Evolutionary conservation across 2,888 invertebrate genomes (phyloP).

Genomic region (Alcis repandata): DNA sequence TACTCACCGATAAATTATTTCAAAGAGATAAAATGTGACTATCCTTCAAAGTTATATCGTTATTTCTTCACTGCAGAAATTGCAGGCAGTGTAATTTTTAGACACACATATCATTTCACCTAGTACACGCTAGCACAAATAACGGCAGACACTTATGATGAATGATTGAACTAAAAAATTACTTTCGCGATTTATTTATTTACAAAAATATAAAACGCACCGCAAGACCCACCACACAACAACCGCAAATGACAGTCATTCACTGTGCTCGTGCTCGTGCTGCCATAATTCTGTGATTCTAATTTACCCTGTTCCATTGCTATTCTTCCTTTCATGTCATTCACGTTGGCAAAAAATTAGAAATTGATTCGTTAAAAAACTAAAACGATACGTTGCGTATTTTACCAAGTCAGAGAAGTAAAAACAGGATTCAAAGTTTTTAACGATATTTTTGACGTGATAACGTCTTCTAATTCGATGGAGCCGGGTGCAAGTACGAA

Average conservation of each 20-base stretch:
- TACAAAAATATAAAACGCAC: slow-evolving; percentile 19
- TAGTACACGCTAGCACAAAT: slow-evolving; percentile 3
- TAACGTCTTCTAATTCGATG: no score
- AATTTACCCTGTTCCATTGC: no score
- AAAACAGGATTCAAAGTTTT: no score
- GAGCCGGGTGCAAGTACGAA: no score
- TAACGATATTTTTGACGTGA: no score
- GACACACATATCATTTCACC: slow-evolving; percentile 13
- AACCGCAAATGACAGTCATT: not conserved
- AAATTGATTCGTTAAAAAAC: no score
- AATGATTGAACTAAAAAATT: slow-evolving; percentile 2
- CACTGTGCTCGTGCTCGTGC: not conserved
- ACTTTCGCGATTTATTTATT: slow-evolving; percentile 18
- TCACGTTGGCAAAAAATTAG: no score
- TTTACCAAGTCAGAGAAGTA: no score
- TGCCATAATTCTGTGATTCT: no score
- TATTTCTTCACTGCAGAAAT: not conserved
- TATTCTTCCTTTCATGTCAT: no score
- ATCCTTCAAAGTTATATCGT: not conserved
- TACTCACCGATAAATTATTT: slow-evolving; percentile 10
- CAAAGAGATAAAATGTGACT: slow-evolving; percentile 8
- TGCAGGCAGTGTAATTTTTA: slow-evolving; percentile 1
- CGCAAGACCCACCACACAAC: not conserved
- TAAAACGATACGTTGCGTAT: no score
- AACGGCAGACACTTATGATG: not conserved